Base-by-base conservation (phyloP, 2,888 invertebrate genomes). In the Nomada flava region DNA sequence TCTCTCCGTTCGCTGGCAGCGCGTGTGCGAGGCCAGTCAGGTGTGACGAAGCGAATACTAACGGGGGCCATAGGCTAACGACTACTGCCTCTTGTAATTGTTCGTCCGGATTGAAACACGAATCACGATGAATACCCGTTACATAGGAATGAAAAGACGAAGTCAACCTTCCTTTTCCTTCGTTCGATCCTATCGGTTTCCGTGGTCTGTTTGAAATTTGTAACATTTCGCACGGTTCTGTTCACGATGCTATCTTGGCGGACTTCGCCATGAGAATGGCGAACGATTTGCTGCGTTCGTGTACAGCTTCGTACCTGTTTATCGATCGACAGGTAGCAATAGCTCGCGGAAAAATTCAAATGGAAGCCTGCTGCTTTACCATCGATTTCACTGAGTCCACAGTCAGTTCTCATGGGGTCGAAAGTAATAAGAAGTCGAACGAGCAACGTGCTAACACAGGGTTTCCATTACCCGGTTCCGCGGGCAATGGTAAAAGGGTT, bases 81-180 rank as follows among this genome's bases (percentile, higher is more conserved):
- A 93, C 92, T 92, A 92, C 92, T 89, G 91, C 90, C 90, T 90
- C 91, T 91, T 91, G 92, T 92, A 92, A 92, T 93, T 92, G 93
- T 92, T 91, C 90, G 77, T 83, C 63, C 85, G 82, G 88, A 88
- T 89, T 88, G 87, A 89, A 20, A 68, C 67, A 88, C 88, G 88
- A 86, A 90, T 90, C 89, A 86, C 89, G 86, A 86, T 79, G 77
- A 63, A 79, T 87, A 82, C 73, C 63, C 79, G 75, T 47, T 67
- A 53, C 1, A 68, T 44, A 13, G 36, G 53, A 73, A 65, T 69
- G 55, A 55, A 60, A 42, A 44, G 20, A 29, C 18, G n/a, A 65
- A 60, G 53, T 47, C 42, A n/a, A 60, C 50, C 64, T 63, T 53
- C 71, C 50, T 47, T 80, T 59, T 42, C 29, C 29, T 62, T 15